phyloP scores from a whole-genome alignment of 1,140 invertebrate genomes.

The Platorchestia sp. region DNA sequence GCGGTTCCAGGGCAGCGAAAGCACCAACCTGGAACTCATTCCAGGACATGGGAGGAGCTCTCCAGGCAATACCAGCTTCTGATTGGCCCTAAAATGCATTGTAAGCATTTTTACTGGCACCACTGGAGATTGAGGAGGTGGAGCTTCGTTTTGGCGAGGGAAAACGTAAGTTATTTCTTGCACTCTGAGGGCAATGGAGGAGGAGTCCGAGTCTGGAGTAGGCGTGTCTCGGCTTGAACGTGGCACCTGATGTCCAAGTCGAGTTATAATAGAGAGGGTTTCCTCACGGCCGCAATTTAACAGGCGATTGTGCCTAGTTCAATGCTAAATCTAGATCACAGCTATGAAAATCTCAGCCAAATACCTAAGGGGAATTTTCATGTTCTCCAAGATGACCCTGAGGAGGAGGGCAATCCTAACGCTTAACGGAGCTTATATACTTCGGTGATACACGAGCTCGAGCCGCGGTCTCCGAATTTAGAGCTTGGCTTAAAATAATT shows the following conservation, averaged over 20 bases:
- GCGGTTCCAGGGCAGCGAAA: not conserved
- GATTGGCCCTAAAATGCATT: constrained; percentile 17
- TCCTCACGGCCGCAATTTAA: constrained; percentile 46
- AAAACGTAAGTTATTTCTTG: not conserved
- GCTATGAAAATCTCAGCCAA: constrained; percentile 43
- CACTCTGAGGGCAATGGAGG: not conserved
- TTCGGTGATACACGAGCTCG: not conserved
- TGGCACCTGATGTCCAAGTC: constrained; percentile 30
- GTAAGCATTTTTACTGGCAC: constrained; percentile 18
- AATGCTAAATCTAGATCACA: constrained; percentile 41
- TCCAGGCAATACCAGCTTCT: not conserved
- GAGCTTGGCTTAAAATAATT: not conserved
- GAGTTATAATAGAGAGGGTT: constrained; percentile 10
- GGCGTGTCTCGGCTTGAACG: not conserved
- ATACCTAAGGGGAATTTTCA: constrained; percentile 30
- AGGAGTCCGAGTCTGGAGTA: not conserved
- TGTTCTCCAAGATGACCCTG: not conserved
- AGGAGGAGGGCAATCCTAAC: not conserved
- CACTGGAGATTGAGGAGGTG: not conserved
- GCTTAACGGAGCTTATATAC: not conserved
- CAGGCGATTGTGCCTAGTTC: constrained; percentile 42
- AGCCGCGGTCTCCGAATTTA: not conserved
- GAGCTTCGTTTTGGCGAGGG: constrained; percentile 3
- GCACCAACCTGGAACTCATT: not conserved
- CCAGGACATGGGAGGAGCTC: not conserved